Evolutionary conservation across 2,888 invertebrate species (phyloP), one percentile per base, ranked within the genome.

Genomic region (Melolontha melolontha): DNA sequence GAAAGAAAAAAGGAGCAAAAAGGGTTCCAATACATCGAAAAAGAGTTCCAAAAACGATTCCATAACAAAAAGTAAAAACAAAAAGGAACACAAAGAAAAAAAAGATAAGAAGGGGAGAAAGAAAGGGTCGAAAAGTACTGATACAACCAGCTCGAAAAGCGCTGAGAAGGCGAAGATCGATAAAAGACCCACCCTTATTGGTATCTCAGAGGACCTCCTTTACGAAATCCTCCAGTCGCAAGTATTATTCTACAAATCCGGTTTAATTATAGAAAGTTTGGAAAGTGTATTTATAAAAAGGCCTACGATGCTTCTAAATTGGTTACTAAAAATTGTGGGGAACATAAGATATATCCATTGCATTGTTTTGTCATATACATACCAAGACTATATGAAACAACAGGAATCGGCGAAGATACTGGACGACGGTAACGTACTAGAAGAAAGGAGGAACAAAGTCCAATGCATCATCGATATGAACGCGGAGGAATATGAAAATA

Each of bases 251-350:
- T 74, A 72, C 54, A 57, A 70, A 39, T 72, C 64, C 17, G 79
- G 78, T 17, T 12, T 82, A 27, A 72, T 83, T 7, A 76, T 83
- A 10, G 82, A 82, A 69, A 78, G 78, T 29, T 72, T 83, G 17
- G 41, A 76, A 12, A 82, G 80, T 64, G 71, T 72, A 6, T 82
- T 83, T 67, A 65, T 83, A 10, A 65, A 71, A 5, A 73, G 75
- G 16, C 75, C 77, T 6, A 67, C 73, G 22, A 39, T 76, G 5
- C 75, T 77, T 10, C 70, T 82, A 16, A 73, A 76, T 59, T 73
- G 72, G 59, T 54, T 83, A 12, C 64, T 83, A 42, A 74, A 73
- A 67, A 78, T 77, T 2, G 71, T 76, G 17, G 80, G 79, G 27
- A 76, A 80, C 70, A 71, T 78, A 0, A 69, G 74, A 64, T 78